These are phyloP conservation scores for Hymenopus coronatus DNA, from an alignment of 2,888 invertebrate genomes.

Conservation along the genomic window DNA sequence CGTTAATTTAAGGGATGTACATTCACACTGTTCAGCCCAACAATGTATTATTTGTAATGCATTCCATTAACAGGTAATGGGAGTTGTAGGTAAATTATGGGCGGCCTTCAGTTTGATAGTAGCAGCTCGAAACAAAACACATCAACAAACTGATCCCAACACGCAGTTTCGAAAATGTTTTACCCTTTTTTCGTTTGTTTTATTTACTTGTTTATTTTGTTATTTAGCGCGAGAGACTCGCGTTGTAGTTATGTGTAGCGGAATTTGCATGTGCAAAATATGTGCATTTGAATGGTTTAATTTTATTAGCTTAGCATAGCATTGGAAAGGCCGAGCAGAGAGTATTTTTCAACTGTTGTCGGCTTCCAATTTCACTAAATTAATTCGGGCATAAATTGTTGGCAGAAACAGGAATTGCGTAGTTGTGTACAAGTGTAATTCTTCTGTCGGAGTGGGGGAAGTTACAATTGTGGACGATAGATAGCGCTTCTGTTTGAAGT, in stretches of 20 bases:
- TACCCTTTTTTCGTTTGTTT: not conserved
- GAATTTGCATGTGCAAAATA: not conserved
- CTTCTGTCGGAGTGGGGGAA: not conserved
- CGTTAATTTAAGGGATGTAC: not conserved
- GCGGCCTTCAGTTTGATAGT: not conserved
- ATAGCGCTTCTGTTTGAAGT: not conserved
- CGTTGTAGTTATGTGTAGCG: not conserved
- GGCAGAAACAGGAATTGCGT: not conserved
- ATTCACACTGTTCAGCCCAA: not conserved
- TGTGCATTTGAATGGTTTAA: not conserved
- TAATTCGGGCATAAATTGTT: not conserved
- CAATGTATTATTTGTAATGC: slow-evolving; percentile 5
- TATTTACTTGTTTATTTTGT: not conserved
- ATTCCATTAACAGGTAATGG: not conserved
- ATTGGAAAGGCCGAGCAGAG: not conserved
- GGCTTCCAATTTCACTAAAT: not conserved
- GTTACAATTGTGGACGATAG: not conserved
- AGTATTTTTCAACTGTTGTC: not conserved
- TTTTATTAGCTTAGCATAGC: not conserved
- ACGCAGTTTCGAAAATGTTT: not conserved
- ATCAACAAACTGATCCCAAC: not conserved
- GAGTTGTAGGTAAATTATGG: not conserved
- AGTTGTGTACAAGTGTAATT: not conserved
- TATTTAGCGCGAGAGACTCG: not conserved
- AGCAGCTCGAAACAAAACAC: not conserved